Base-by-base conservation (phyloP, 92 coral and sea anemone genomes). In the Epizoanthus scotinus region DNA sequence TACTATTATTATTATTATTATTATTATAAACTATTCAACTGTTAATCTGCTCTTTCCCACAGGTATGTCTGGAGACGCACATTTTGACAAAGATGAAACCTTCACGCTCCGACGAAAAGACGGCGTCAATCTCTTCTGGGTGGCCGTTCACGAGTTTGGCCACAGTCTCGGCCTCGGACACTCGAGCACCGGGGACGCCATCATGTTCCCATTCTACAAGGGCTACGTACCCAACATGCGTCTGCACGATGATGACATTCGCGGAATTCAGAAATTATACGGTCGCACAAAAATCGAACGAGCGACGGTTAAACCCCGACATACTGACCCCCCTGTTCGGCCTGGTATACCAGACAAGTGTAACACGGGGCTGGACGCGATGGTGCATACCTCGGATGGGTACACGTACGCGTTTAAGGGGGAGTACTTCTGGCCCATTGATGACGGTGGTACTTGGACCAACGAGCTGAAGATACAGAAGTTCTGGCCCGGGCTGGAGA, bases 91-190 rank as follows among this genome's bases (percentile, higher is more conserved):
- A 56, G 94, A 85, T 59, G 99, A 95, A 67, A 62, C 61, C 0
- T 95, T 94, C 78, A 89, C 93, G 3, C 82, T 87, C 24, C 70
- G 66, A 8, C 56, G 68, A 28, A 38, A 70, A 4, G 24, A 67
- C 19, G 99, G 96, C 38, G 86, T 89, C 15, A 90, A 95, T 38
- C 86, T 95, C 21, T 84, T 72, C 47, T 95, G 99, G 99, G 84
- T 92, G 14, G 96, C 98, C 1, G 92, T 95, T 0, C 99, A 95
- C 77, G 99, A 95, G 69, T 86, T 95, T 44, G 99, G 99, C 3
- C 99, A 95, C 78, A 89, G 95, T 57, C 52, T 95, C 65, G 99
- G 99, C 3, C 96, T 95, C 0, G 99, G 88, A 59, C 99, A 95
- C 67, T 95, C 99, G 2, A 70, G 78, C 3, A 38, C 85, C 42